Base-by-base conservation (phyloP, 2,888 invertebrate genomes). In the Drosophila neotestacea region DNA sequence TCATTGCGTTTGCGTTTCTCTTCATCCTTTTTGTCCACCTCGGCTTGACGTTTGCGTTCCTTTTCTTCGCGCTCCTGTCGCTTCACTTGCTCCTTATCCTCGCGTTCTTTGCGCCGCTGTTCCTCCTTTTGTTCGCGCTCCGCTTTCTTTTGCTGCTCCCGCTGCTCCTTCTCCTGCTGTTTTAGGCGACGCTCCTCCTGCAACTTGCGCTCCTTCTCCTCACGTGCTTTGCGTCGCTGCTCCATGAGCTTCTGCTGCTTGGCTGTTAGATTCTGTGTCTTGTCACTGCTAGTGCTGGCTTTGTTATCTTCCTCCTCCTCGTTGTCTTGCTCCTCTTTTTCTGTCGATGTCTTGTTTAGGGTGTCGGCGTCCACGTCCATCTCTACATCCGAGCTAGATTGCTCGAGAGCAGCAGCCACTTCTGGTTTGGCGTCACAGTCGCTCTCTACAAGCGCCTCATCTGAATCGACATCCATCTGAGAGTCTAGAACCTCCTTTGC, bases 61-160 rank as follows among this genome's bases (percentile, higher is more conserved):
- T 90, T 91, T 11, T 92, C 91, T 89, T 93, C 91, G 73, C 91
- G 91, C 78, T 88, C 92, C 27, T 92, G 88, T 79, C 92, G 85
- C 64, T 90, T 78, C 67, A 92, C 93, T 67, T 93, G 93, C 79
- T 93, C 93, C 59, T 91, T 92, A 68, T 93, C 93, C 77, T 93
- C 92, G 56, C 93, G 93, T 68, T 94, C 93, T 62, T 85, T 88
- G 84, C 93, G 84, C 30, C 92, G 84, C 79, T 92, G 93, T 60
- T 93, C 93, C 81, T 93, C 93, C 64, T 92, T 92, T 68, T 93
- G 93, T 68, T 93, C 92, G 63, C 93, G 93, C 59, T 94, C 93
- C 13, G 76, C 73, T 50, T 90, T 90, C 62, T 71, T 85, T 7
- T 77, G 85, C 58, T 88, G 85, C 48, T 91, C 90, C 34, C 84